Evolutionary conservation across 1,140 invertebrate species (phyloP).

Genomic region (Thaumatotibia leucotreta): DNA sequence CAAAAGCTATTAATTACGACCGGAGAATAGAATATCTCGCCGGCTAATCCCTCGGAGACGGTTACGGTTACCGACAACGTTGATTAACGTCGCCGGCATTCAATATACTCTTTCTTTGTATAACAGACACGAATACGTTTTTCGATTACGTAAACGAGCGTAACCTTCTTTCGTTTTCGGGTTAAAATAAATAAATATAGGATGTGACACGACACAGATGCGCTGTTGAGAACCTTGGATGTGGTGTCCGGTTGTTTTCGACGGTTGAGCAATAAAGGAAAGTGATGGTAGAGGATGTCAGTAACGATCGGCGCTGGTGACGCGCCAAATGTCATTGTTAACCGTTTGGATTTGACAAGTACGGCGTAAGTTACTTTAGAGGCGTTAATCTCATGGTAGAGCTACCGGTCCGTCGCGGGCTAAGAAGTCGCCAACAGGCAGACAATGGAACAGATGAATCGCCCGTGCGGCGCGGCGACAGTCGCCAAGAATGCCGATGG

Average conservation of each 20-base stretch:
- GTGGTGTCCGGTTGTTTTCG: constrained; percentile 21
- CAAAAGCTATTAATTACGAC: constrained; percentile 74
- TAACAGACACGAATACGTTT: constrained; percentile 23
- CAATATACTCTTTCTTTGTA: constrained; percentile 54
- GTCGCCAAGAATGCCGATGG: constrained; percentile 56
- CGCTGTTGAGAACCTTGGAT: constrained; percentile 32
- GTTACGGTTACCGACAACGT: constrained; percentile 69
- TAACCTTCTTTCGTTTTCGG: constrained; percentile 57
- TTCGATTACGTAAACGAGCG: constrained; percentile 49
- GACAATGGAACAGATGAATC: constrained; percentile 34
- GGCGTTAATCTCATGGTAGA: no score
- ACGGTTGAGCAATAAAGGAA: constrained; percentile 30
- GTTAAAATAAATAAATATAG: constrained; percentile 54
- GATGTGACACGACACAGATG: constrained; percentile 40
- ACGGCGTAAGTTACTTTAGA: no score
- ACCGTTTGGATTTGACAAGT: no score
- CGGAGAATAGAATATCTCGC: constrained; percentile 71
- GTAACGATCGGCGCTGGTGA: constrained; percentile 18
- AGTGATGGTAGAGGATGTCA: constrained; percentile 22
- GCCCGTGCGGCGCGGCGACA: constrained; percentile 24
- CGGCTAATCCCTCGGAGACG: constrained; percentile 66
- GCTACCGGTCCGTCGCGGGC: constrained; percentile 16
- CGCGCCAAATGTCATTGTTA: no score
- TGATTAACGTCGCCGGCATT: constrained; percentile 66
- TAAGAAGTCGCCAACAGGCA: constrained; percentile 21